Evolutionary conservation across 1,140 invertebrate genomes (phyloP).

Genomic region (Drosophila gunungcola): DNA sequence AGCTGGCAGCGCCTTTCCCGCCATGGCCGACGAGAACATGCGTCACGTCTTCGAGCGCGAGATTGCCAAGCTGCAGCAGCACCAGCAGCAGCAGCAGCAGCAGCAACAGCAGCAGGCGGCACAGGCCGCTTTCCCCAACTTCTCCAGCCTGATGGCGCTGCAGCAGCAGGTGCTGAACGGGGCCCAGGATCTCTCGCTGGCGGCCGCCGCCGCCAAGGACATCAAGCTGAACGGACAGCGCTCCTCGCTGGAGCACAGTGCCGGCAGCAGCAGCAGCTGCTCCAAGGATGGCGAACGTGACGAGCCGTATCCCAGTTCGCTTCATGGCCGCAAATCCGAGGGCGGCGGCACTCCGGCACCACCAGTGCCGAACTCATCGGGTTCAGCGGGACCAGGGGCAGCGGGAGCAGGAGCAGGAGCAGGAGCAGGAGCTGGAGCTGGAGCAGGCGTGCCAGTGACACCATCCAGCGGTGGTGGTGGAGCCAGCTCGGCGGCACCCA

Average conservation of each 20-base stretch:
- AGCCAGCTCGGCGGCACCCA: conserved; percentile 87
- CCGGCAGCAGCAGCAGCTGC: conserved; percentile 66
- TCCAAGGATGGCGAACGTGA: conserved; percentile 80
- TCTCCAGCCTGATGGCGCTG: conserved; percentile 88
- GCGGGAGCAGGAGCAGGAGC: conserved; percentile 79
- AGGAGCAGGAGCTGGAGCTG: conserved; percentile 86
- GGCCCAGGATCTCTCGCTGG: conserved; percentile 93
- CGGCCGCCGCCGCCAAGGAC: conserved; percentile 88
- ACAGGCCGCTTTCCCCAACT: conserved; percentile 87
- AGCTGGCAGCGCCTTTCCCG: conserved; percentile 85
- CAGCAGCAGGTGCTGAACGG: conserved; percentile 90
- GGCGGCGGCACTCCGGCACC: conserved; percentile 92
- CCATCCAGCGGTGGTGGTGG: not conserved
- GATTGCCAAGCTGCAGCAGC: conserved; percentile 92
- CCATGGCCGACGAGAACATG: conserved; percentile 90
- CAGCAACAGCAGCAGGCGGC: conserved; percentile 87
- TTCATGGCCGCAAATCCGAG: conserved; percentile 59
- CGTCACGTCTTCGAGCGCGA: conserved; percentile 95
- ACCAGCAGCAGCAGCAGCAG: conserved; percentile 86
- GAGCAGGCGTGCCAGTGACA: no score
- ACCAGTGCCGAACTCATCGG: conserved; percentile 90
- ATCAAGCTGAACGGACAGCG: conserved; percentile 87
- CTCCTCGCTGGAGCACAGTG: conserved; percentile 74
- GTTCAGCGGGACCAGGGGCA: conserved; percentile 27
- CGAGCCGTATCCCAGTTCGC: conserved; percentile 76